phyloP scores from a whole-genome alignment of 2,113 vertebrate genomes.

The Oncorhynchus clarkii region DNA sequence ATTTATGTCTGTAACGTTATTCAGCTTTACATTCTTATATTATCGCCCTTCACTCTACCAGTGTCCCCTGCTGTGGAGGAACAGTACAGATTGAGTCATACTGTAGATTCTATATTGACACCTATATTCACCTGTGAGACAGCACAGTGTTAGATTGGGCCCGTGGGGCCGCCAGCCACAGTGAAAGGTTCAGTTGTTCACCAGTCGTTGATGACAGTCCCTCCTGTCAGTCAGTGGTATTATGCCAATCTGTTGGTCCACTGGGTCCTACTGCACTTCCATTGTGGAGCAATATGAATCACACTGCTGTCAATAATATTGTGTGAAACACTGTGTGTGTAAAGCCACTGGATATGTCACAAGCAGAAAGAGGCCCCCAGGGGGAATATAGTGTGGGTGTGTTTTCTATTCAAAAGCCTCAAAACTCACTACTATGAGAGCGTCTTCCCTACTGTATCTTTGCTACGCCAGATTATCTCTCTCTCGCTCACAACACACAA shows the following conservation, averaged over 20 bases:
- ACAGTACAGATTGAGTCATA: not conserved
- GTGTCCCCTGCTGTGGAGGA: not conserved
- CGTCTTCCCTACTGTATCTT: conserved; percentile 2
- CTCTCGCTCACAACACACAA: conserved; percentile 26
- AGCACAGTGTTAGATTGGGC: not conserved
- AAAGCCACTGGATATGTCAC: too few relatives aligned
- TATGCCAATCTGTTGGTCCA: conserved; percentile 36
- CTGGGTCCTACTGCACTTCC: conserved; percentile 23
- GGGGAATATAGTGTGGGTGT: not conserved
- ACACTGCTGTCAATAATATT: conserved; percentile 20
- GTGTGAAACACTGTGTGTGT: conserved; percentile 39
- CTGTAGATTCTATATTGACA: conserved; percentile 1
- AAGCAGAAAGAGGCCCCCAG: not conserved
- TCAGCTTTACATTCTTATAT: conserved; percentile 50
- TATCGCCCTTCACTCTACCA: conserved; percentile 13
- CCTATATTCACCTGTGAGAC: not conserved
- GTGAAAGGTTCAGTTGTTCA: conserved; percentile 3
- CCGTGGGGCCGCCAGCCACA: not conserved
- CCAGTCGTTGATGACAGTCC: conserved; percentile 11
- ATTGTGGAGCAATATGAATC: conserved; percentile 46
- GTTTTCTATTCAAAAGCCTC: conserved; percentile 2
- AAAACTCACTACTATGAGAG: conserved; percentile 18
- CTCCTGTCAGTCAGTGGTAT: conserved; percentile 46
- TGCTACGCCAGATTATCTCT: conserved; percentile 7
- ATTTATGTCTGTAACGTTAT: conserved; percentile 33